Percentiles rank a stretch among this genome's conserved stretches.
Evolutionary conservation across 2,888 invertebrate species (phyloP).

Genomic region (Cryptus viduatorius): DNA sequence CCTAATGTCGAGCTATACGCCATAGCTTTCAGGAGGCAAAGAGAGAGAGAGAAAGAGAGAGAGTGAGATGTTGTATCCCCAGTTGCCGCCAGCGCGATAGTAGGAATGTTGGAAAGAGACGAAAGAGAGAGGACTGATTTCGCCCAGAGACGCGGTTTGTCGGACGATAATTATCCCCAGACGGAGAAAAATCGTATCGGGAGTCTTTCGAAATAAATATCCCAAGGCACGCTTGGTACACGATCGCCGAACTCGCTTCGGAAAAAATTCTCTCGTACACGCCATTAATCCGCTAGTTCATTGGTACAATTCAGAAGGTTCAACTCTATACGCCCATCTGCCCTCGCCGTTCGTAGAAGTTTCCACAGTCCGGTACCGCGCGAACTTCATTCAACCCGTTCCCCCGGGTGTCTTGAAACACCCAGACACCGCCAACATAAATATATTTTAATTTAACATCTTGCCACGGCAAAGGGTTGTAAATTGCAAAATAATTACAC

Average conservation of each 20-base stretch:
- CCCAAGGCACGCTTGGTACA: slow-evolving; percentile 39
- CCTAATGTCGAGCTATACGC: slow-evolving; percentile 75
- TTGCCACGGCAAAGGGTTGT: slow-evolving; percentile 76
- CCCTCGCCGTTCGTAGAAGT: slow-evolving; percentile 17
- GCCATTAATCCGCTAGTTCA: slow-evolving; percentile 63
- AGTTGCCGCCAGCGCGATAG: slow-evolving; percentile 9
- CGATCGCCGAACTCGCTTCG: slow-evolving; percentile 37
- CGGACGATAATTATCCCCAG: slow-evolving; percentile 76
- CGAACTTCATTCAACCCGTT: slow-evolving; percentile 58
- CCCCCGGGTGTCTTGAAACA: slow-evolving; percentile 76
- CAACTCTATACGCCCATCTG: slow-evolving; percentile 25
- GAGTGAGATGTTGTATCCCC: slow-evolving; percentile 15
- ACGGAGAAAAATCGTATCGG: slow-evolving; percentile 63
- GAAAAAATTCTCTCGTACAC: slow-evolving; percentile 61
- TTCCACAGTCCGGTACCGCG: slow-evolving; percentile 28
- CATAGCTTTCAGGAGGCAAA: slow-evolving; percentile 48
- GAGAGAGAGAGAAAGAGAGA: slow-evolving; percentile 29
- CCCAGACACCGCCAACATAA: slow-evolving; percentile 75
- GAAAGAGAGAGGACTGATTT: background rate
- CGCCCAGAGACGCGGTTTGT: slow-evolving; percentile 66
- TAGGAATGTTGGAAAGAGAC: slow-evolving; percentile 8
- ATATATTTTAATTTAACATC: slow-evolving; percentile 82
- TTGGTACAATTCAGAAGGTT: slow-evolving; percentile 56
- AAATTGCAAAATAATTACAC: slow-evolving; percentile 83
- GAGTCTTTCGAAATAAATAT: slow-evolving; percentile 64